phyloP scores from a whole-genome alignment of 35 echinoderm and acorn worm genomes.

The Hemicentrotus pulcherrimus region DNA sequence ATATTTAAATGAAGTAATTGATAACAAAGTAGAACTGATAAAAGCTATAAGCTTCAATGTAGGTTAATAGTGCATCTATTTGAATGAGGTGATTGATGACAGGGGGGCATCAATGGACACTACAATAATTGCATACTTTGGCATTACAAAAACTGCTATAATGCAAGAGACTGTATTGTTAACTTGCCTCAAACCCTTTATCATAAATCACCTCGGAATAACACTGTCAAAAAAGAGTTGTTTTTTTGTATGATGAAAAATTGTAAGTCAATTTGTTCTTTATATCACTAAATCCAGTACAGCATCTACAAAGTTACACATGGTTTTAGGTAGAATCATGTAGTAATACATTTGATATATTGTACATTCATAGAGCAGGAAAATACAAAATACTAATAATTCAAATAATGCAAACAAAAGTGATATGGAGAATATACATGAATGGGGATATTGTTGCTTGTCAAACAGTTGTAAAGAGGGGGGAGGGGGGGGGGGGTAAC shows the following conservation, averaged over 20 bases:
- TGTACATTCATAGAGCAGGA: too few species aligned
- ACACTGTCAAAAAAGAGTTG: background rate
- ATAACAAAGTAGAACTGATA: background rate
- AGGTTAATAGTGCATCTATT: background rate
- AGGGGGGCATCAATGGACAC: background rate
- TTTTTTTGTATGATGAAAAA: too few species aligned
- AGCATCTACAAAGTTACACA: background rate
- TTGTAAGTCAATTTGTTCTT: too few species aligned
- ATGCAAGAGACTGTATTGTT: background rate
- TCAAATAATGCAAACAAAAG: too few species aligned
- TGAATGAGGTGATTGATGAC: background rate
- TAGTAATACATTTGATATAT: too few species aligned
- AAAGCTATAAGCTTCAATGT: background rate
- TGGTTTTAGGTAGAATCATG: too few species aligned
- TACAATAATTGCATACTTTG: background rate
- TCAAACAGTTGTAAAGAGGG: too few species aligned
- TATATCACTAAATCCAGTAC: too few species aligned
- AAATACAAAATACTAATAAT: too few species aligned
- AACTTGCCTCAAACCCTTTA: background rate
- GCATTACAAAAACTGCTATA: background rate
- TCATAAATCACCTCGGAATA: background rate
- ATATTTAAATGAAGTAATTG: background rate
- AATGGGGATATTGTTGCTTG: too few species aligned
- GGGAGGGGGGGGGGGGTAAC: too few species aligned
- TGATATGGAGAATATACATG: too few species aligned